Evolutionary conservation across 2,888 invertebrate species (phyloP).

Genomic region (Rhyacophila evoluta): DNA sequence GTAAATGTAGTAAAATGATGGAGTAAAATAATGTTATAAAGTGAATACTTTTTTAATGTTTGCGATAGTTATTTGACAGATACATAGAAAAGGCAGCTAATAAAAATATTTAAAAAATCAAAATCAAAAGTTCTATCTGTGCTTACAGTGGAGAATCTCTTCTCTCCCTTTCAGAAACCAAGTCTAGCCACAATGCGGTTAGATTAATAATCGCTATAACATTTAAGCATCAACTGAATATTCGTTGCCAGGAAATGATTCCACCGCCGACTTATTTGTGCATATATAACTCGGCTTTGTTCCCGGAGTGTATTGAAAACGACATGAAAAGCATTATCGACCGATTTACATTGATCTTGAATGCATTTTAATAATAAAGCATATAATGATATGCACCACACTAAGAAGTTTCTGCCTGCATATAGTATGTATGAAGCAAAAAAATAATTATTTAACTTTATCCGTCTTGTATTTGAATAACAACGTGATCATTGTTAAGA

Average conservation of each 20-base stretch:
- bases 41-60: too few relatives aligned
- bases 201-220: slow-evolving; percentile 46
- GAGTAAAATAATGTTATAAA: too few relatives aligned
- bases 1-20: too few relatives aligned
- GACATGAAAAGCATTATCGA: not conserved
- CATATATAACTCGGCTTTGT: not conserved
- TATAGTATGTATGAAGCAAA: not conserved
- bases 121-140: not conserved
- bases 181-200: slow-evolving; percentile 40
- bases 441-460: not conserved
- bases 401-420: not conserved
- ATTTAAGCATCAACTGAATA: slow-evolving; percentile 30
- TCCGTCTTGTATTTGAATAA: not conserved
- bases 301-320: not conserved
- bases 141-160: not conserved
- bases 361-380: not conserved
- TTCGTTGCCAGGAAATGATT: slow-evolving; percentile 29
- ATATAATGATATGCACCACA: slow-evolving; percentile 10
- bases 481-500: not conserved
- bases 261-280: not conserved
- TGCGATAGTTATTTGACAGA: too few relatives aligned
- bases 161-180: not conserved
- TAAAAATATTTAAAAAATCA: too few relatives aligned
- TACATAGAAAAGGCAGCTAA: too few relatives aligned
- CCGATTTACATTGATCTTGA: not conserved